Percentiles rank a stretch among this genome's conserved stretches.
These are phyloP conservation scores for Ooceraea biroi DNA, from an alignment of 1,140 invertebrate species.

Conservation along the genomic window DNA sequence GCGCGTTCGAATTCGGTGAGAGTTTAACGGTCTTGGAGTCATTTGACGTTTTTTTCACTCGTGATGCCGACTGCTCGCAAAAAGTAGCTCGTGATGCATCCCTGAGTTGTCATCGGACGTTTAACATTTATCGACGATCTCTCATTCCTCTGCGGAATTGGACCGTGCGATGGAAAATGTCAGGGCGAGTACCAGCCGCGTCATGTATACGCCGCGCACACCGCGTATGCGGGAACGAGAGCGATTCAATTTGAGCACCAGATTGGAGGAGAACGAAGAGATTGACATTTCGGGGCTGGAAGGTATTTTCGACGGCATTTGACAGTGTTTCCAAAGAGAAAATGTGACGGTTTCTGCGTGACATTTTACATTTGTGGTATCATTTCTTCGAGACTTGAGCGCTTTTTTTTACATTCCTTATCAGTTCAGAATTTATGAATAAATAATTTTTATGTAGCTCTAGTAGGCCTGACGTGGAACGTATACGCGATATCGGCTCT, in stretches of 20 bases:
- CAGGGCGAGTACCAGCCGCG: background rate
- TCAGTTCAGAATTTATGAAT: background rate
- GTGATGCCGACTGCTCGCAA: background rate
- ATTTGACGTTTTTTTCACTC: background rate
- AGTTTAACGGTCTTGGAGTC: background rate
- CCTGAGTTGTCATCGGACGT: background rate
- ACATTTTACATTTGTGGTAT: background rate
- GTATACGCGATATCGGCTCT: conserved; percentile 78
- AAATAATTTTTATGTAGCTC: conserved; percentile 45
- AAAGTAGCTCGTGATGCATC: background rate
- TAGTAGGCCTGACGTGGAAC: conserved; percentile 77
- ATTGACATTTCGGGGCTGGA: conserved; percentile 9
- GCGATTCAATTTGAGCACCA: conserved; percentile 29
- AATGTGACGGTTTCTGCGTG: background rate
- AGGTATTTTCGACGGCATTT: conserved; percentile 22
- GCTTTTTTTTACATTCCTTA: background rate
- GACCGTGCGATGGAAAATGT: background rate
- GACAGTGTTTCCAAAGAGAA: background rate
- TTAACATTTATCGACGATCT: background rate
- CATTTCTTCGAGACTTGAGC: no score
- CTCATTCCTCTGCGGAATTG: background rate
- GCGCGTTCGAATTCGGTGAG: background rate
- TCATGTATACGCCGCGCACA: conserved; percentile 8
- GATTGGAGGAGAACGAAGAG: background rate
- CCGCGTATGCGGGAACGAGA: conserved; percentile 38